These are phyloP conservation scores for Brachypteracias leptosomus DNA, from an alignment of 2,113 vertebrate species.

Conservation along the genomic window DNA sequence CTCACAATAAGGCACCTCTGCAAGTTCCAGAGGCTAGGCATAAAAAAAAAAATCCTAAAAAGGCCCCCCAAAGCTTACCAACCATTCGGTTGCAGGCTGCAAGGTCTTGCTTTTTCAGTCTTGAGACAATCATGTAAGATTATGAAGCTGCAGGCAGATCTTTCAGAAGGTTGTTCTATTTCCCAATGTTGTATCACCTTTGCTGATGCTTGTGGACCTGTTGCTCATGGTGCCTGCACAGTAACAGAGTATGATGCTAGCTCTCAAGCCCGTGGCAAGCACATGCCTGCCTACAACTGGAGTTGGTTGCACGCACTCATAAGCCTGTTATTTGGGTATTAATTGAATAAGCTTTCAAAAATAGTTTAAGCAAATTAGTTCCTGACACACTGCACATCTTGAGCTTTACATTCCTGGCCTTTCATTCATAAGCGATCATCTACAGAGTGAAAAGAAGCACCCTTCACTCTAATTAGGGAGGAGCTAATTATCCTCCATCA, in stretches of 20 bases:
- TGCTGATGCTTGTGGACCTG: not conserved
- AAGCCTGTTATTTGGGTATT: slow-evolving; percentile 51
- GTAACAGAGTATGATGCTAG: not conserved
- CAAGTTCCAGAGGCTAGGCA: not conserved
- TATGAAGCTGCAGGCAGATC: not conserved
- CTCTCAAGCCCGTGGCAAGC: slow-evolving; percentile 14
- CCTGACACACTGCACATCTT: slow-evolving; percentile 50
- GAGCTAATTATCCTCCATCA: slow-evolving; percentile 71
- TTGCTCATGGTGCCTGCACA: not conserved
- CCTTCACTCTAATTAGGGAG: slow-evolving; percentile 73
- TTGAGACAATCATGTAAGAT: not conserved
- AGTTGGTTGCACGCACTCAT: not conserved
- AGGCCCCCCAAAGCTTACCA: not conserved
- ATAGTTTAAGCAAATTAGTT: slow-evolving; percentile 72
- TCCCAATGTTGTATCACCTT: not conserved
- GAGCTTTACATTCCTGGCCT: slow-evolving; percentile 58
- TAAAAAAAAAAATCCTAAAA: not conserved
- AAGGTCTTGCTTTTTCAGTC: not conserved
- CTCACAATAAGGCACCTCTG: not conserved
- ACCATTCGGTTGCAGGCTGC: not conserved
- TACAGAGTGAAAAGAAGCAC: slow-evolving; percentile 55
- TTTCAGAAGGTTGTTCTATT: not conserved
- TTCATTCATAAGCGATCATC: slow-evolving; percentile 68
- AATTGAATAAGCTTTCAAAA: slow-evolving; percentile 72
- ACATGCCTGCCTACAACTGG: slow-evolving; percentile 19